A percentile compares a stretch with the other conserved stretches of the same genome.
These are phyloP conservation scores for Cephus nigrinus DNA, from an alignment of 2,888 invertebrate genomes.

Conservation along the genomic window DNA sequence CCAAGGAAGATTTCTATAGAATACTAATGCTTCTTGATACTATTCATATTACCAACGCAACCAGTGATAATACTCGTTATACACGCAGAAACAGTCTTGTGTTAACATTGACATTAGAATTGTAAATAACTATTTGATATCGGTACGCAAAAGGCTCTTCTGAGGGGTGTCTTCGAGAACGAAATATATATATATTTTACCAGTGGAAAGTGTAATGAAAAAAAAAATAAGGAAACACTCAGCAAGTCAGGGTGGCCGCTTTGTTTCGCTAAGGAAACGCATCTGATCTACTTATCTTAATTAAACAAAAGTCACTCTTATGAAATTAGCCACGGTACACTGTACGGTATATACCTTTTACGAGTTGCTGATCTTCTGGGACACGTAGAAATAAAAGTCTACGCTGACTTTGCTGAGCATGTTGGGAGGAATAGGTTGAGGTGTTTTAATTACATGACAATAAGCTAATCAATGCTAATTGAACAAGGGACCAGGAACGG, in stretches of 20 bases:
- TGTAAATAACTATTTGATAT: not conserved
- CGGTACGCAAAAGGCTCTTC: not conserved
- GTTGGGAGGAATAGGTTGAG: not conserved
- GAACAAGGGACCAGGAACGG: slow-evolving; percentile 3
- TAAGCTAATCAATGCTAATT: slow-evolving; percentile 31
- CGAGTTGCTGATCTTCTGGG: slow-evolving; percentile 30
- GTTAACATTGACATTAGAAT: not conserved
- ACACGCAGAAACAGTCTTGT: not conserved
- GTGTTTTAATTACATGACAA: slow-evolving; percentile 30
- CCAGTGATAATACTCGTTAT: not conserved
- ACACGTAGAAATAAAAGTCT: not conserved
- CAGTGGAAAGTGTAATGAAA: not conserved
- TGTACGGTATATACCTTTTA: slow-evolving; percentile 24
- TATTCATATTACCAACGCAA: not conserved
- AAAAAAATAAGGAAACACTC: not conserved
- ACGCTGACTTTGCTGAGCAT: slow-evolving; percentile 16
- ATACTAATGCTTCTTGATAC: slow-evolving; percentile 1
- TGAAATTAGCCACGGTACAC: slow-evolving; percentile 18
- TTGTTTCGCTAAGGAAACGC: not conserved
- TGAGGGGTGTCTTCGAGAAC: not conserved
- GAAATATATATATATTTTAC: not conserved
- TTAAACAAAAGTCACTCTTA: slow-evolving; percentile 5
- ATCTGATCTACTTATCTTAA: not conserved
- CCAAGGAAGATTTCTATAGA: not conserved
- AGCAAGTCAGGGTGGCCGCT: not conserved